phyloP scores from a whole-genome alignment of 1,140 invertebrate genomes.

The Drosophila eugracilis region DNA sequence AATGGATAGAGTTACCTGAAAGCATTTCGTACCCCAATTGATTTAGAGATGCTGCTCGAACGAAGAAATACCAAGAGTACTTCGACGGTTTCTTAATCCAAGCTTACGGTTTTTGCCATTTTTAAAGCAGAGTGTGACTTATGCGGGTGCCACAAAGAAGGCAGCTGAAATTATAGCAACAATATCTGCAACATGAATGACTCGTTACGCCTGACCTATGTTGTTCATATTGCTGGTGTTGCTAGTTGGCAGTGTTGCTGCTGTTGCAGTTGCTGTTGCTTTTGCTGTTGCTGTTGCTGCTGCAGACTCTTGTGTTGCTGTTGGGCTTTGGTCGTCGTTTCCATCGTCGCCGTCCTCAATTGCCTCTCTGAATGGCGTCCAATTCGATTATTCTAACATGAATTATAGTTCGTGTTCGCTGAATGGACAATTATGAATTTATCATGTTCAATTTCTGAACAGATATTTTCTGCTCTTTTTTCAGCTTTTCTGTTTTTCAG shows the following conservation, averaged over 20 bases:
- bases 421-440: slow-evolving; percentile 83
- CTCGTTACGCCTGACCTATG: slow-evolving; percentile 81
- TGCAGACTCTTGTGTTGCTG: slow-evolving; percentile 26
- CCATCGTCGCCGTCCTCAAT: slow-evolving; percentile 71
- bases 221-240: slow-evolving; percentile 56
- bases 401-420: slow-evolving; percentile 81
- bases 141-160: slow-evolving; percentile 72
- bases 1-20: slow-evolving; percentile 22
- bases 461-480: slow-evolving; percentile 77
- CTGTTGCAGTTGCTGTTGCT: background rate
- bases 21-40: slow-evolving; percentile 15
- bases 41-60: slow-evolving; percentile 7
- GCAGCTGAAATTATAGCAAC: slow-evolving; percentile 50
- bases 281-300: slow-evolving; percentile 7
- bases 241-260: slow-evolving; percentile 48
- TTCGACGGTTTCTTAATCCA: slow-evolving; percentile 9
- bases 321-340: slow-evolving; percentile 63
- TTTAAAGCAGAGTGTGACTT: slow-evolving; percentile 67
- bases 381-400: slow-evolving; percentile 83
- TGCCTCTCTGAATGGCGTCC: slow-evolving; percentile 77
- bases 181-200: slow-evolving; percentile 80
- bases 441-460: slow-evolving; percentile 80
- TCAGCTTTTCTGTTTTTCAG: no score
- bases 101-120: background rate
- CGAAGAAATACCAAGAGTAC: background rate